Base-by-base conservation (phyloP, 2,113 vertebrate species). In the Sapajus apella region DNA sequence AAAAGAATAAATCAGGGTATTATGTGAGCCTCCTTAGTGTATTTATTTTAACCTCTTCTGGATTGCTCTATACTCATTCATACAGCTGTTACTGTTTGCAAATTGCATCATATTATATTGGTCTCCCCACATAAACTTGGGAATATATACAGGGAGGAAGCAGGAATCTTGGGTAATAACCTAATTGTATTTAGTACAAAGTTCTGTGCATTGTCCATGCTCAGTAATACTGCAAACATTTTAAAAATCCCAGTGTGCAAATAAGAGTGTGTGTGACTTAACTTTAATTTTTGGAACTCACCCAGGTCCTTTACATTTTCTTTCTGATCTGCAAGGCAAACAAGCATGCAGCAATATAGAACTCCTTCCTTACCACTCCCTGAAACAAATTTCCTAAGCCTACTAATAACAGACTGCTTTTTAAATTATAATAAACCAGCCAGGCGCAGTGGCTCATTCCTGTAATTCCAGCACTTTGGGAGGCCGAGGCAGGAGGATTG, bases 251-350 rank as follows among this genome's bases (percentile, higher is more conserved):
- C 70, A 43, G 76, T 43, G 72, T 68, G 86, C 18, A 76, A 85
- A 32, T 18, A 73, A 91, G 66, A 30, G 47, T 47, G 58, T 16
- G 45, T 91, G n/a, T 32, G 58, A 50, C 25, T 55, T 55, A 64
- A 64, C 61, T 96, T 92, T 79, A 79, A 86, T 64, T 47, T 87
- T 10, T 77, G 66, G 77, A 75, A 68, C n/a, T 18, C 64, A 83
- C 68, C 40, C 77, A 72, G 32, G 40, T 68, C 68, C 43, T 92
- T 94, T 70, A 55, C n/a, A 68, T 97, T 90, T 90, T 85, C 92
- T 85, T 93, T 87, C 70, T 77, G 52, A 92, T 92, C 82, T 86
- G 68, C 93, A n/a, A 96, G 47, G 64, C 91, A 96, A 92, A 97
- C 81, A 87, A 86, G 82, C 27, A 13, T 10, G 11, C 9, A 43